Evolutionary conservation across 2,113 vertebrate species (phyloP), one percentile per base, ranked within the genome.

Genomic region (Ceuthmochares aereus): DNA sequence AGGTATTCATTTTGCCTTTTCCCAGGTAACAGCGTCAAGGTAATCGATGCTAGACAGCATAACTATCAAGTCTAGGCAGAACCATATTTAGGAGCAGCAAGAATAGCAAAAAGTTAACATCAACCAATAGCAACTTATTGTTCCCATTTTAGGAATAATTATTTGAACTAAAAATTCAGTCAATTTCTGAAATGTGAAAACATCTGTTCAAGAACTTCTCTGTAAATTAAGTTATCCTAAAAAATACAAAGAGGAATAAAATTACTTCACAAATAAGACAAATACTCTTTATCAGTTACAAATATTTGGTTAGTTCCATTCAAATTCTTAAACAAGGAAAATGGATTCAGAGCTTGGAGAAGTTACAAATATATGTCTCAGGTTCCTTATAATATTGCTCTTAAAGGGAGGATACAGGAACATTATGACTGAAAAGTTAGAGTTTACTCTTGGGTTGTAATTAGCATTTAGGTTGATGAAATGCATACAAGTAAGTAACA

Each of bases 201-300:
- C 64, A 80, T 74, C 82, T 92, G 75, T 81, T 93, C 63, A 59
- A 88, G 79, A 84, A 83, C 67, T 32, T 69, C 82, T 52, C 43
- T 56, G 83, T 87, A 93, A 93, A 81, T 90, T 55, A 84, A 80
- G 55, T 77, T 72, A 90, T 85, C 37, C 64, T 25, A 77, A 60
- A 78, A 68, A 49, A 85, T 30, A 94, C 47, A 86, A 93, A 89
- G 68, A 88, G 54, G 15, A 88, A 89, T 92, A 96, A 81, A 95
- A 89, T 93, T 37, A 75, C 60, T 80, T 49, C 55, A 70, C n/a
- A 92, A 86, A 87, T 58, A 94, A 93, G 36, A 49, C 77, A 92
- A 89, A 75, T 64, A 26, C 9, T 60, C 73, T 66, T 68, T 49
- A 43, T 56, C 66, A 19, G 30, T 84, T 78, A 84, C 78, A 95